Evolutionary conservation across 1,140 invertebrate genomes (phyloP), one percentile per base, ranked within the genome.

Genomic region (Physella acuta): DNA sequence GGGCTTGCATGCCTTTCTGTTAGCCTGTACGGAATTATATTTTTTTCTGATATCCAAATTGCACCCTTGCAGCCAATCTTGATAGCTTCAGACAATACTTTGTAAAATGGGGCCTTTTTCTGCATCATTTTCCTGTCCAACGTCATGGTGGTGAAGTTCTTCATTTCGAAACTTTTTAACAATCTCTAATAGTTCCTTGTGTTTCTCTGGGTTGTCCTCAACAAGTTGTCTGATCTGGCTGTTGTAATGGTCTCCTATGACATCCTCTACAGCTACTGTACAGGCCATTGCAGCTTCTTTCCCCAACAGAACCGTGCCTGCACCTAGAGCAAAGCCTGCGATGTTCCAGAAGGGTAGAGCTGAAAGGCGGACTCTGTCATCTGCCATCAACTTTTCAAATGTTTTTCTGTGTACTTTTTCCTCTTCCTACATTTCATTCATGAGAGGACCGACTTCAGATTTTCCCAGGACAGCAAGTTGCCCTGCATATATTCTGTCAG

Each of bases 281-380:
- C 97, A 99, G 0, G 97, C 97, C 97, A 99, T 99, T 0, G 97
- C 97, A 36, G 92, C 95, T 87, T 98, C 94, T 84, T 95, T 91
- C 24, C 97, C 96, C 72, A 98, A 81, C 30, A 97, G 80, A 0
- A 94, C 93, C 33, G 92, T 87, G 0, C 90, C 80, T 39, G 82
- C 85, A 26, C 87, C 91, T 88, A 73, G 36, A 99, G 86, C 11
- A 87, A 93, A 99, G 0, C 94, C 97, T 66, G 94, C 94, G 24
- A 96, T 86, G 87, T 97, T 94, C 95, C 97, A 99, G 55, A 99
- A 80, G 3, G 97, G 98, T 31, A 93, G 87, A n/a, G 90, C 89
- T 14, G 96, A 98, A 0, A 96, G 97, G 73, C 95, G 86, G 0
- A 93, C 94, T 71, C 95, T 88, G 82, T 98, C 90, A 82, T 97